Evolutionary conservation across 2,888 invertebrate species (phyloP), one percentile per base, ranked within the genome.

Genomic region (Calameuta filiformis): DNA sequence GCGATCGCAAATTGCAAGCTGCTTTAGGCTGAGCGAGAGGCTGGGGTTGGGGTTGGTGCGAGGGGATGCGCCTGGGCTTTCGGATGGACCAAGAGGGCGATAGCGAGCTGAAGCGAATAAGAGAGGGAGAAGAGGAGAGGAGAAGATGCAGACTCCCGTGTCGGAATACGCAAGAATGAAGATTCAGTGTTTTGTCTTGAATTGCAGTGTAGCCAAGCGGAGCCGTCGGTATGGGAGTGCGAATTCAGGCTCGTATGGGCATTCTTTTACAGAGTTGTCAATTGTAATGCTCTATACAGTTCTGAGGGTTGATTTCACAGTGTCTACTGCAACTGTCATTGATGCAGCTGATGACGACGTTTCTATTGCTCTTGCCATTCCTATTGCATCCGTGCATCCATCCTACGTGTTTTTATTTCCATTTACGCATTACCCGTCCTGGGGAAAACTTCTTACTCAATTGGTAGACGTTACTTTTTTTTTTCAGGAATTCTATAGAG

Each of bases 1-100:
- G 91, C 89, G 90, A 91, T 91, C 90, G 90, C 91, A 90, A 91
- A 90, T 91, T 91, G 90, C 91, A 88, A 90, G 91, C 91, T 90
- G 90, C 90, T 90, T 91, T 90, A 89, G 87, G 85, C 87, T 84
- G 85, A 87, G 84, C 87, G 81, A 84, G 83, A 81, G 23, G 56
- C 56, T 56, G 33, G 71, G 31, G 31, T 31, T 31, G 71, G 33
- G 73, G 79, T 80, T 69, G 76, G 75, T 73, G 73, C 68, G 79
- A 73, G 68, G 71, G 76, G 80, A 80, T 77, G 56, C 75, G 79
- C 80, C 23, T 56, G 56, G 56, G 56, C 56, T 23, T 23, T 56
- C 6, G 79, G 81, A 81, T 78, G 75, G 80, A 79, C 68, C 74
- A 82, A 79, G 76, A 73, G 73, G 34, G 15, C 31, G 69, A 69